These are phyloP conservation scores for Patella depressa DNA, from an alignment of 2,888 invertebrate genomes.

Conservation along the genomic window DNA sequence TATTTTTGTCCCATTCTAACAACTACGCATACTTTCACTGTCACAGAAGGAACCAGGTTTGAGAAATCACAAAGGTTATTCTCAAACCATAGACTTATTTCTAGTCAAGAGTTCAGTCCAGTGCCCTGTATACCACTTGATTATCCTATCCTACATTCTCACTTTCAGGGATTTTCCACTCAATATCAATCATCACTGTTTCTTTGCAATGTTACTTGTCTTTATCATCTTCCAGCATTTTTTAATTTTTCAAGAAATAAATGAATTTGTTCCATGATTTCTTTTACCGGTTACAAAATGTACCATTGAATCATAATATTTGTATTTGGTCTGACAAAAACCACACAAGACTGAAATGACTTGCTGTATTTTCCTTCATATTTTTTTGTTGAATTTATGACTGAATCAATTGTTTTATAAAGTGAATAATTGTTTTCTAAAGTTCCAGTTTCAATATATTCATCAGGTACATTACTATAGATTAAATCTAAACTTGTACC, in stretches of 20 bases:
- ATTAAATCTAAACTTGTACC: slow-evolving; percentile 4
- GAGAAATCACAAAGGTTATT: no score
- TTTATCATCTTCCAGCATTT: background rate
- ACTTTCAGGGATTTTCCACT: background rate
- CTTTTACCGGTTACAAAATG: background rate
- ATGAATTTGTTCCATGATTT: background rate
- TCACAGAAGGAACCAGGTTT: no score
- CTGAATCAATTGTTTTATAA: background rate
- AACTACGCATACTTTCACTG: no score
- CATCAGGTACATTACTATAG: background rate
- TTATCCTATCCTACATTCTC: background rate
- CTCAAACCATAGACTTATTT: no score
- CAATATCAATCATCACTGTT: background rate
- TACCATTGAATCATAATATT: background rate
- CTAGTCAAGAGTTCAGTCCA: no score
- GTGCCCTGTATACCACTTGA: background rate
- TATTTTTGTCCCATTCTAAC: no score
- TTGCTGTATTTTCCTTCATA: no score
- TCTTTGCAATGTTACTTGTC: background rate
- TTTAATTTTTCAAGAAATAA: background rate
- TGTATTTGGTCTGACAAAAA: background rate
- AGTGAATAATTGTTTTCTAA: slow-evolving; percentile 5
- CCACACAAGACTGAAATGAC: no score
- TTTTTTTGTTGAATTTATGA: no score
- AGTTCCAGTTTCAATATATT: background rate